Base-by-base conservation (phyloP, 64 coral and sea anemone genomes). In the Stichodactyla helianthus region DNA sequence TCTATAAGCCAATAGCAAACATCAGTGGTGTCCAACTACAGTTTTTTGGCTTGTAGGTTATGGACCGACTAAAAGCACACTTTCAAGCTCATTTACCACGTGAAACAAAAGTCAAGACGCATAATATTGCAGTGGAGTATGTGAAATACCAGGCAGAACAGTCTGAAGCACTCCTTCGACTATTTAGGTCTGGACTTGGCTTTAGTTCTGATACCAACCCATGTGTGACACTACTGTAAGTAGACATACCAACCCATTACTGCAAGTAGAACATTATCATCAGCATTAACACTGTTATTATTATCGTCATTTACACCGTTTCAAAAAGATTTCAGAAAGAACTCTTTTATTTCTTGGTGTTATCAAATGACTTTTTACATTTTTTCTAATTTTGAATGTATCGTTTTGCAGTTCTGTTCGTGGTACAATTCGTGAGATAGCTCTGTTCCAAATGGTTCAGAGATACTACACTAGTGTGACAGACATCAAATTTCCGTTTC, bases 51-150 rank as follows among this genome's bases (percentile, higher is more conserved):
- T 23, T 27, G 12, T 85, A 97, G 94, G 87, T 64, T 10, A 90
- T 90, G 17, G 85, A 97, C 4, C 86, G 68, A 52, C 85, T 97
- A 20, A 88, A 84, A 74, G n/a, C 86, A 88, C 91, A 97, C 89
- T 76, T 97, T 10, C 94, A 97, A 82, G 89, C 74, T 70, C 88
- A 97, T 23, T 71, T 93, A 26, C 94, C 94, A 64, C 80, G 81
- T 67, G 94, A 97, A 71, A 82, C 91, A 19, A 90, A 59, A 79
- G 88, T 76, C 71, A 97, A 93, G 82, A 82, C 89, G 22, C 60
- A 93, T 6, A 97, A 97, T 85, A 93, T 97, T 74, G 91, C 94
- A 25, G 82, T 81, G 31, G 94, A 93, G 27, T 97, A 93, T 65
- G 88, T 89, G 56, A 97, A 82, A n/a, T 90, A 85, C 52, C 94